Base-by-base conservation (phyloP, 2,888 invertebrate genomes). In the Apotomis capreana region DNA sequence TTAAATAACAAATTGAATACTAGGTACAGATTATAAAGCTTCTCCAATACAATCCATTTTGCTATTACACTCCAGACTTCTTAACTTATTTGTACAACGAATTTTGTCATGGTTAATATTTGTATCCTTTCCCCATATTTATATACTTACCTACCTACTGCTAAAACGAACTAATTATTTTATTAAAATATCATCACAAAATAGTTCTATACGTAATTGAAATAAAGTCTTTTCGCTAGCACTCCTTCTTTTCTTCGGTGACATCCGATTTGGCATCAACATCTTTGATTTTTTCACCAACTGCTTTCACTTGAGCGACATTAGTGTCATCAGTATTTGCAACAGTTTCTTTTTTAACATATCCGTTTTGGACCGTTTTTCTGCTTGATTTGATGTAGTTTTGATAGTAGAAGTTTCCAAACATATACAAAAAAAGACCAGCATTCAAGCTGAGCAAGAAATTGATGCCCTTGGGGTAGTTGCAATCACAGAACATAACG, bases 401-500 rank as follows among this genome's bases (percentile, higher is more conserved):
- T 73, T 92, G 92, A 64, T 95, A 91, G 85, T 97, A 97, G 85
- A 97, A 97, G 76, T 96, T 95, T 57, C 95, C 95, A 81, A 97
- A 97, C 91, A 97, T 95, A 81, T 96, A 97, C 3, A 96, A 92
- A 87, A 97, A 97, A 5, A 96, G 90, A 0, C 94, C 89, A 13
- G 96, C 95, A 82, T 97, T 96, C 64, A 95, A 89, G 0, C 94
- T 89, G 15, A 97, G 93, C 62, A 97, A 90, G 76, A 94, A 94
- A 61, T 95, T 95, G 78, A 97, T 94, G 12, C 93, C 85, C 81
- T 96, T 96, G 0, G 97, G 96, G 79, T 96, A 95, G 83, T 95
- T 95, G 87, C 96, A 96, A 77, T 95, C 95, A 75, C 94, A 93
- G 80, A 96, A 95, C 92, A 95, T 94, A 5, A 96, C 94, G 78